Percentiles rank a stretch among this genome's conserved stretches.
phyloP scores from a whole-genome alignment of 2,888 invertebrate genomes.

The Drosophila algonquin region DNA sequence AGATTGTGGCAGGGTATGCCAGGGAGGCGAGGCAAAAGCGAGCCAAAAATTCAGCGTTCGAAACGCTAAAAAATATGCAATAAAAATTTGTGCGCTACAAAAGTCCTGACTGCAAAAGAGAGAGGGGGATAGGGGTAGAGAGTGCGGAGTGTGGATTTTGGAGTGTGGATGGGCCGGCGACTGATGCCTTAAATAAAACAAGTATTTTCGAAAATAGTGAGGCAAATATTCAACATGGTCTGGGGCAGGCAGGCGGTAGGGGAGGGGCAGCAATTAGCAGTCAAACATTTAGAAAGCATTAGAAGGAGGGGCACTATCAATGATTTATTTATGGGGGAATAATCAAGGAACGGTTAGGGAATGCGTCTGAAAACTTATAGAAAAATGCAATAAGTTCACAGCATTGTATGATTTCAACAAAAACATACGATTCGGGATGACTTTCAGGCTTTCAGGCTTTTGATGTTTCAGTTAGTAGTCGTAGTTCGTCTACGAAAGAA shows the following conservation, averaged over 20 bases:
- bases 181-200: too few species aligned
- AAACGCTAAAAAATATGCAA: conserved; percentile 45
- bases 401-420: too few species aligned
- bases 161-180: too few species aligned
- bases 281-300: not conserved
- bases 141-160: too few species aligned
- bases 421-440: too few species aligned
- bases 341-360: not conserved
- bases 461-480: too few species aligned
- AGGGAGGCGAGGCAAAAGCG: conserved; percentile 1
- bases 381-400: too few species aligned
- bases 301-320: not conserved
- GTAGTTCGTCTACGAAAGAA: too few species aligned
- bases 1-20: not conserved
- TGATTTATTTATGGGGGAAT: not conserved
- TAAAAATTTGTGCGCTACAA: conserved; percentile 25
- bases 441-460: too few species aligned
- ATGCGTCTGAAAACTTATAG: too few species aligned
- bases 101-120: conserved; percentile 1
- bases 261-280: not conserved
- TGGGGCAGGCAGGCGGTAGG: too few species aligned
- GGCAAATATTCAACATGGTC: not conserved
- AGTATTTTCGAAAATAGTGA: not conserved
- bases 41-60: conserved; percentile 18
- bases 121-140: not conserved